A percentile compares a stretch with the other conserved stretches of the same genome.
Evolutionary conservation across 2,113 vertebrate genomes (phyloP).

Genomic region (Engystomops pustulosus): DNA sequence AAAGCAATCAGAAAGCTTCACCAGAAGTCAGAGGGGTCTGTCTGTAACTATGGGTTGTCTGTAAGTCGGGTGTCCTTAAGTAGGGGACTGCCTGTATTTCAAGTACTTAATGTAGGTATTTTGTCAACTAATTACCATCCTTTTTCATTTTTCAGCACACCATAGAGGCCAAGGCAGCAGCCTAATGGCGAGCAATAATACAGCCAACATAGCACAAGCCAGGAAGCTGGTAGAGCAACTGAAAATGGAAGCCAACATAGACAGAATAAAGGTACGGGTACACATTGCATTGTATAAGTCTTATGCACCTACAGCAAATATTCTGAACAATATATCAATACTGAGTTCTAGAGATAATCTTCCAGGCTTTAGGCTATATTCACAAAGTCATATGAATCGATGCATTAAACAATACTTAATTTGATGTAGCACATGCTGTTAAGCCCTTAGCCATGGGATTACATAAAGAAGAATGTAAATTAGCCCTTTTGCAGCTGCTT

Average conservation of each 20-base stretch:
- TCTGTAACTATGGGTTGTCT: no score
- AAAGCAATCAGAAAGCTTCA: no score
- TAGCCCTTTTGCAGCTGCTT: no score
- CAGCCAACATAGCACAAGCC: constrained; percentile 94
- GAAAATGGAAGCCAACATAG: constrained; percentile 99
- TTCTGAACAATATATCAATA: neutral
- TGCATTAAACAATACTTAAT: no score
- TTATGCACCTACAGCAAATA: neutral
- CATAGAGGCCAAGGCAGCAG: constrained; percentile 31
- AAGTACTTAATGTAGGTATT: neutral
- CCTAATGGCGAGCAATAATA: constrained; percentile 97
- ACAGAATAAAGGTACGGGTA: constrained; percentile 92
- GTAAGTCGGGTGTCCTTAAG: no score
- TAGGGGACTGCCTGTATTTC: no score
- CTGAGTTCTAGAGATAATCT: neutral
- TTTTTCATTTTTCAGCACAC: constrained; percentile 60
- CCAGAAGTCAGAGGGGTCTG: no score
- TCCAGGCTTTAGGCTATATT: neutral
- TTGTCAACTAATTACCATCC: constrained; percentile 9
- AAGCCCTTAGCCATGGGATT: no score
- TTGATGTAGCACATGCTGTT: no score
- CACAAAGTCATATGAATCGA: no score
- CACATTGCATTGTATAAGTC: neutral
- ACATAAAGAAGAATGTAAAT: no score
- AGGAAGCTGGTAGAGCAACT: constrained; percentile 99